Conservation (phyloP, 2,888 invertebrate species). For the Minunthozetes semirufus region DNA sequence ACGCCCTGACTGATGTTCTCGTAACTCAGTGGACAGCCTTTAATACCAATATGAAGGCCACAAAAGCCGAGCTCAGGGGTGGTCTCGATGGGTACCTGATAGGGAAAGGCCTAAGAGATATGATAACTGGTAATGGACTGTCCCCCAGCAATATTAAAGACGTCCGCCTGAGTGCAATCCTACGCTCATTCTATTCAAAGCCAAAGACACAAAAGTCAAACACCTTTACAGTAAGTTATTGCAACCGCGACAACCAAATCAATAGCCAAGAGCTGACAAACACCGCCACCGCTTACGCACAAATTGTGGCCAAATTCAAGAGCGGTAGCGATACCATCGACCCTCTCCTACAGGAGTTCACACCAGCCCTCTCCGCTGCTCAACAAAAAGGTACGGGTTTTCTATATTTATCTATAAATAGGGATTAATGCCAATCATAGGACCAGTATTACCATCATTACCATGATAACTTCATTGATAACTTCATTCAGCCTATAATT, state of each 20-base stretch:
- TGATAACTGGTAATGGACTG: background rate
- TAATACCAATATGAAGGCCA: background rate
- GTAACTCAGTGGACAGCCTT: background rate
- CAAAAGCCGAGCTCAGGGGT: slow-evolving; percentile 36
- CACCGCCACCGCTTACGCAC: background rate
- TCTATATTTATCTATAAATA: too few relatives aligned
- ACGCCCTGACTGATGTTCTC: slow-evolving; percentile 3
- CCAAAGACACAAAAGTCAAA: slow-evolving; percentile 17
- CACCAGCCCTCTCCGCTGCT: too few relatives aligned
- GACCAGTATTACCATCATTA: too few relatives aligned
- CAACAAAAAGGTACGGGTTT: too few relatives aligned
- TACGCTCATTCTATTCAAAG: slow-evolving; percentile 40
- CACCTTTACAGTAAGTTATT: slow-evolving; percentile 10
- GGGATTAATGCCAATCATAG: too few relatives aligned
- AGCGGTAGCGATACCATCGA: too few relatives aligned
- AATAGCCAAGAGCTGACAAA: background rate
- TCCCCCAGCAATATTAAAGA: background rate
- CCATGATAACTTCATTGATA: too few relatives aligned
- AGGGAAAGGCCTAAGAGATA: slow-evolving; percentile 15
- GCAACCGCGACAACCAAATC: background rate
- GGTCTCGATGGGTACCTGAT: slow-evolving; percentile 37
- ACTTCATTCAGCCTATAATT: too few relatives aligned
- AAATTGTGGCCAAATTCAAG: too few relatives aligned
- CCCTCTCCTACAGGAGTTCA: too few relatives aligned
- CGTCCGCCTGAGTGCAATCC: slow-evolving; percentile 39